phyloP scores from a whole-genome alignment of 2,113 vertebrate species.

The Nothobranchius kuhntae region DNA sequence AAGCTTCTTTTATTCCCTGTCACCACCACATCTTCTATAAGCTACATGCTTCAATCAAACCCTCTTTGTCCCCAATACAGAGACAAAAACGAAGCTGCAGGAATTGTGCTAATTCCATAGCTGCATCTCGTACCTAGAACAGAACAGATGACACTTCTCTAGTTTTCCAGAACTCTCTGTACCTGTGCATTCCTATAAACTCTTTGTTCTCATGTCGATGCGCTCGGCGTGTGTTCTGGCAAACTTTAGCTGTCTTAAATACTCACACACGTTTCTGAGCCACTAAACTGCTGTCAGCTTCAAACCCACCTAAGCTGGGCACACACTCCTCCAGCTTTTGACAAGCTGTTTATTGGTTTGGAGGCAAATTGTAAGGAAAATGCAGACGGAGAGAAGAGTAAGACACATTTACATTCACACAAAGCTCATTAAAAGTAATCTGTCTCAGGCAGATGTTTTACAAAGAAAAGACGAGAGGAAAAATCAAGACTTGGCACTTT shows the following conservation, averaged over 20 bases:
- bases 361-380: constrained; percentile 19
- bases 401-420: constrained; percentile 20
- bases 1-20: neutral
- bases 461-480: constrained; percentile 24
- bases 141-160: constrained; percentile 19
- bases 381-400: neutral
- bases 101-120: neutral
- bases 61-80: constrained; percentile 5
- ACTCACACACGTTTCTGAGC: constrained; percentile 15
- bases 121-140: constrained; percentile 14
- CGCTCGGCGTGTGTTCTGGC: neutral
- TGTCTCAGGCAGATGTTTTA: constrained; percentile 26
- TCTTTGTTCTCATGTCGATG: constrained; percentile 9
- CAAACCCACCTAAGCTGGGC: neutral
- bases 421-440: constrained; percentile 45
- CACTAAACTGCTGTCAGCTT: constrained; percentile 42
- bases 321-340: constrained; percentile 12
- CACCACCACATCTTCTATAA: constrained; percentile 1
- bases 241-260: constrained; percentile 8
- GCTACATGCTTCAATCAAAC: constrained; percentile 20
- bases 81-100: constrained; percentile 16
- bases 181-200: constrained; percentile 5
- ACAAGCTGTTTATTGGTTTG: constrained; percentile 13
- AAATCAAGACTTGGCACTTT: constrained; percentile 3
- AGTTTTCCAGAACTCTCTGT: constrained; percentile 5